Percentiles rank a stretch among this genome's conserved stretches.
Evolutionary conservation across 2,797 vertebrate species (phyloP).

Genomic region (Eleutherodactylus coqui): DNA sequence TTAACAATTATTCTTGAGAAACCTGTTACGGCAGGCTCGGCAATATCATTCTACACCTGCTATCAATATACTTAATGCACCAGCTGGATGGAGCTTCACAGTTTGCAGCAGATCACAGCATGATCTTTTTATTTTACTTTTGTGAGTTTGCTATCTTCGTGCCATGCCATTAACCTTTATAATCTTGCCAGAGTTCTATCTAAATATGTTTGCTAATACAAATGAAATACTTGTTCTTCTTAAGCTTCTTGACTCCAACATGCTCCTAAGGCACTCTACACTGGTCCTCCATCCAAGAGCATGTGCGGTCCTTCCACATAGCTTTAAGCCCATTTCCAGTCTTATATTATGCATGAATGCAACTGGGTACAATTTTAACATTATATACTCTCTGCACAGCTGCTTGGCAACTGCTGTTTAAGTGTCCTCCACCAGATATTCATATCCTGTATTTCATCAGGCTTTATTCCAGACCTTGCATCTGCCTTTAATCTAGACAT

Average conservation of each 20-base stretch:
- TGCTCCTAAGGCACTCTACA: background rate
- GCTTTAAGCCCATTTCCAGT: background rate
- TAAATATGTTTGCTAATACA: background rate
- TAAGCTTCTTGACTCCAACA: background rate
- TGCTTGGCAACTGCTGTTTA: conserved; percentile 5
- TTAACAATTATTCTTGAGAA: background rate
- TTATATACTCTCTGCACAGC: conserved; percentile 5
- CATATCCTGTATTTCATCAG: background rate
- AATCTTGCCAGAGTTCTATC: background rate
- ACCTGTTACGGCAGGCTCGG: background rate
- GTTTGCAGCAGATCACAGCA: background rate
- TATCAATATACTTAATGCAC: background rate
- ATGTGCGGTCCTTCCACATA: background rate
- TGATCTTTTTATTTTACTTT: conserved; percentile 20
- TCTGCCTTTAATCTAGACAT: background rate
- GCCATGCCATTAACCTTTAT: background rate
- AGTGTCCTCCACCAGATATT: background rate
- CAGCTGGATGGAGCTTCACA: background rate
- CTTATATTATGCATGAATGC: conserved; percentile 28
- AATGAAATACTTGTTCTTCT: background rate
- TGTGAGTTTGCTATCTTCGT: background rate
- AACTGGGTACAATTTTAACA: background rate
- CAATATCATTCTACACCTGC: background rate
- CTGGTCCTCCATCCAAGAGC: conserved; percentile 2
- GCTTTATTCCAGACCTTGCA: background rate